These are phyloP conservation scores for Thinocorus orbignyianus DNA, from an alignment of 2,113 vertebrate species.

Conservation along the genomic window DNA sequence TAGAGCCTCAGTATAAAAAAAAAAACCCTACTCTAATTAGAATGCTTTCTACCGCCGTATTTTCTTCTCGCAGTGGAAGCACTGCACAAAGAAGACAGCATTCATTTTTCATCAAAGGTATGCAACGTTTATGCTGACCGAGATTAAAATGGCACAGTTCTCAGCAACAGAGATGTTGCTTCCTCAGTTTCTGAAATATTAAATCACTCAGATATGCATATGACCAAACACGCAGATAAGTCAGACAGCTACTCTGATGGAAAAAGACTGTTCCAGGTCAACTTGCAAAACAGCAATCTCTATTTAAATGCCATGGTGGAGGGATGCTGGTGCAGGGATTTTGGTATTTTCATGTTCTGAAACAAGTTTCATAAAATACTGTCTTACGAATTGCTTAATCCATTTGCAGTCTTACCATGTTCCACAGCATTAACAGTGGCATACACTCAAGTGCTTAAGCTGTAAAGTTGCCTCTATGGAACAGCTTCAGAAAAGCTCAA, in stretches of 20 bases:
- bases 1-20: accelerated
- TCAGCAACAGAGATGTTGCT: neutral
- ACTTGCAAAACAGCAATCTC: neutral
- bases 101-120: slow-evolving; percentile 45
- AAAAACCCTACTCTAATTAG: neutral
- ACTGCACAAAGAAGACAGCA: neutral
- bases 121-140: neutral
- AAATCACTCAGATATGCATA: neutral
- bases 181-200: neutral
- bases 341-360: neutral
- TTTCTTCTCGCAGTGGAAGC: neutral
- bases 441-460: neutral
- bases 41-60: neutral
- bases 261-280: slow-evolving; percentile 58
- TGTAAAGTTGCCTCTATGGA: neutral
- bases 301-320: neutral
- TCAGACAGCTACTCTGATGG: slow-evolving; percentile 9
- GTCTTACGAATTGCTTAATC: neutral
- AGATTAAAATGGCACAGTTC: neutral
- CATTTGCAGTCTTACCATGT: neutral
- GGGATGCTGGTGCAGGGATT: neutral
- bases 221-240: neutral
- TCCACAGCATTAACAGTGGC: neutral
- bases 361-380: neutral
- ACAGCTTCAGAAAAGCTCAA: neutral